Percentiles rank a stretch among this genome's conserved stretches.
Evolutionary conservation across 2,888 invertebrate species (phyloP).

Genomic region (Holacanthella duospinosa): DNA sequence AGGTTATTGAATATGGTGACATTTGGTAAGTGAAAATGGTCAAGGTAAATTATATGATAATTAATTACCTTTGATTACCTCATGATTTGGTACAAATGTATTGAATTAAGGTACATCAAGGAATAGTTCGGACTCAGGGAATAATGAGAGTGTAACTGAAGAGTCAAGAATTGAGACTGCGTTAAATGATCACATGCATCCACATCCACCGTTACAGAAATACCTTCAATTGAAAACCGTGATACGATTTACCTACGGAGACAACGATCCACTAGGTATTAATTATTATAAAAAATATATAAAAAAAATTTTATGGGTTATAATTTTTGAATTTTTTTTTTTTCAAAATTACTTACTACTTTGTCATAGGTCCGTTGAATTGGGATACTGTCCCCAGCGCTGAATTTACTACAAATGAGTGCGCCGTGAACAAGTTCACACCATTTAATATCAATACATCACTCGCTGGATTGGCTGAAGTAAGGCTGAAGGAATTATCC

Average conservation of each 20-base stretch:
- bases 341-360: not conserved
- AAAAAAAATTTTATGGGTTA: not conserved
- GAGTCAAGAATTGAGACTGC: too few species aligned
- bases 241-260: constrained; percentile 2
- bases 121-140: not conserved
- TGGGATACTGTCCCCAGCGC: not conserved
- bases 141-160: not conserved
- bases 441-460: not conserved
- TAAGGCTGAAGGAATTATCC: too few species aligned
- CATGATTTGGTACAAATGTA: too few species aligned
- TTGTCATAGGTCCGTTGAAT: constrained; percentile 1
- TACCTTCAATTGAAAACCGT: not conserved
- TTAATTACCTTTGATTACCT: too few species aligned
- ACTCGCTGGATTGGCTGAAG: not conserved
- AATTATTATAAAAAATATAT: not conserved
- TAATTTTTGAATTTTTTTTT: not conserved
- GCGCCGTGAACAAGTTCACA: not conserved
- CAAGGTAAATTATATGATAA: too few species aligned
- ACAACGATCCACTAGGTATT: not conserved
- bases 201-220: not conserved
- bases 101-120: too few species aligned
- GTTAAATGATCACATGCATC: not conserved
- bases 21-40: too few species aligned
- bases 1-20: too few species aligned
- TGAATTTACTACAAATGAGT: not conserved